phyloP scores from a whole-genome alignment of 1,140 invertebrate species.

The Magallana ariakensis region DNA sequence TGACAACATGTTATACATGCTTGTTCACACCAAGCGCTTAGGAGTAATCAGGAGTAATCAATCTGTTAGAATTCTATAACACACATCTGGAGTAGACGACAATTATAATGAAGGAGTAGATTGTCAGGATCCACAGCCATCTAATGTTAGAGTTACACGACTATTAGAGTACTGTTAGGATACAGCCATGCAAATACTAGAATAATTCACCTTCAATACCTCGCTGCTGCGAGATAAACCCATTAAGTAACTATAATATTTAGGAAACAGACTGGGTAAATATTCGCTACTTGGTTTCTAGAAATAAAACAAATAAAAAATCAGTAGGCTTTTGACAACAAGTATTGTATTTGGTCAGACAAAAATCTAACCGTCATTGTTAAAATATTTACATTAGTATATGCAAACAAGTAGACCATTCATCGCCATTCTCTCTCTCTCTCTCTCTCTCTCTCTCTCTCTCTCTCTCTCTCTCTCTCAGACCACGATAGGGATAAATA shows the following conservation, averaged over 20 bases:
- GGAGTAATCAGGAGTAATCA: not conserved
- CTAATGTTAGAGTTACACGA: not conserved
- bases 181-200: slow-evolving; percentile 24
- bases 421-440: not conserved
- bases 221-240: slow-evolving; percentile 19
- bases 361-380: not conserved
- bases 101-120: no score
- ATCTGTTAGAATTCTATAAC: not conserved
- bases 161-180: not conserved
- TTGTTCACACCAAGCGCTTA: no score
- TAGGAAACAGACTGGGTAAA: slow-evolving; percentile 23
- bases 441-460: slow-evolving; percentile 2
- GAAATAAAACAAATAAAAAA: not conserved
- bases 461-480: not conserved
- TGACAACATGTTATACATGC: no score
- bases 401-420: not conserved
- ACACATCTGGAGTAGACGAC: no score
- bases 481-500: no score
- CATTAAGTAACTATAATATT: slow-evolving; percentile 39
- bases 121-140: not conserved
- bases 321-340: not conserved
- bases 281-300: slow-evolving; percentile 24
- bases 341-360: not conserved
- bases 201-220: slow-evolving; percentile 8
- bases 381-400: not conserved